phyloP scores from a whole-genome alignment of 1,140 invertebrate genomes.

The Sweltsa coloradensis region DNA sequence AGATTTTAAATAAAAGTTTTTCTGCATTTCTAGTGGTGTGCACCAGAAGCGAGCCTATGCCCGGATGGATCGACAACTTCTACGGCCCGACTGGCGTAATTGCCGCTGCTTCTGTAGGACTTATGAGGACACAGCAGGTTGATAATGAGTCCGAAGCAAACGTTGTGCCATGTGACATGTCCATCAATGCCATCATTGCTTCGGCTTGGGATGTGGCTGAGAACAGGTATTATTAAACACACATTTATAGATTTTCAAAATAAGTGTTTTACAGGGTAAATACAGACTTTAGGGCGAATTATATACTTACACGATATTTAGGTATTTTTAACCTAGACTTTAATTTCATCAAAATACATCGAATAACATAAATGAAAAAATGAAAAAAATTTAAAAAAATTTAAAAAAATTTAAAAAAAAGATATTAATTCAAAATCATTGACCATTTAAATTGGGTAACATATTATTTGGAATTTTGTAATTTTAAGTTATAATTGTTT shows the following conservation, averaged over 20 bases:
- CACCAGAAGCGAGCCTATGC: constrained; percentile 15
- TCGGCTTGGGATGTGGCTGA: constrained; percentile 50
- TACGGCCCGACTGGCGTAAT: constrained; percentile 49
- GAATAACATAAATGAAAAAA: too few species aligned
- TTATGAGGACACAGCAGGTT: constrained; percentile 56
- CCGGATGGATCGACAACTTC: constrained; percentile 54
- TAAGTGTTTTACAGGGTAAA: not conserved
- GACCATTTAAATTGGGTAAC: too few species aligned
- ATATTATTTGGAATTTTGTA: too few species aligned
- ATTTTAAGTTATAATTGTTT: too few species aligned
- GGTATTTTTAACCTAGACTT: too few species aligned
- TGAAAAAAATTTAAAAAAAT: too few species aligned
- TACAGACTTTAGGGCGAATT: not conserved
- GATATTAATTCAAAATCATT: too few species aligned
- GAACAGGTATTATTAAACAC: not conserved
- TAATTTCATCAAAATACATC: too few species aligned
- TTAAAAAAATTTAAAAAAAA: too few species aligned
- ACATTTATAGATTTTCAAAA: not conserved
- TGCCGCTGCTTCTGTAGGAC: constrained; percentile 58
- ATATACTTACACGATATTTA: too few species aligned
- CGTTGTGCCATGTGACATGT: constrained; percentile 74
- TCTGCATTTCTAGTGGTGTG: too few species aligned
- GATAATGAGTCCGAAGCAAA: constrained; percentile 47
- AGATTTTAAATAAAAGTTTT: too few species aligned
- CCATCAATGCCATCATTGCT: constrained; percentile 63